A percentile compares a stretch with the other conserved stretches of the same genome.
These are phyloP conservation scores for Polia nebulosa DNA, from an alignment of 2,888 invertebrate species.

Conservation along the genomic window DNA sequence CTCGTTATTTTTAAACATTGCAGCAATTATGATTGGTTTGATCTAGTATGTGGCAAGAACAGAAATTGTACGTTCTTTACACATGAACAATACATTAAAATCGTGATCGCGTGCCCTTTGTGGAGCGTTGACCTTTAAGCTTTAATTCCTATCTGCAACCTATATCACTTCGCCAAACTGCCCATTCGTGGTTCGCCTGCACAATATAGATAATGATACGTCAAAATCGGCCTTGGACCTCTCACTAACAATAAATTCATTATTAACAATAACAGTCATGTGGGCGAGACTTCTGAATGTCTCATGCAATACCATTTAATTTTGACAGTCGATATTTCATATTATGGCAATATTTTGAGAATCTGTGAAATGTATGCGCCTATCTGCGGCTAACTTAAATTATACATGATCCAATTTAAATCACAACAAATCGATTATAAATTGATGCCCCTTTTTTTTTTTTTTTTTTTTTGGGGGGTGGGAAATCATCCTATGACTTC, in stretches of 20 bases:
- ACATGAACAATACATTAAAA: constrained; percentile 72
- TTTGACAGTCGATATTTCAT: constrained; percentile 57
- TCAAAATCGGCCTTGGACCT: constrained; percentile 80
- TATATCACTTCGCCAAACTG: constrained; percentile 80
- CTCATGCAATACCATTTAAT: constrained; percentile 68
- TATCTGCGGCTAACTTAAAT: background rate
- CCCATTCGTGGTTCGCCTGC: constrained; percentile 75
- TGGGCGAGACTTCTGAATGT: constrained; percentile 70
- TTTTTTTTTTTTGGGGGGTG: too few relatives aligned
- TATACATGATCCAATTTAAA: constrained; percentile 18
- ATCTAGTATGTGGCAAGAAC: constrained; percentile 57
- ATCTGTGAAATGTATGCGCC: background rate
- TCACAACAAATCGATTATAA: constrained; percentile 6
- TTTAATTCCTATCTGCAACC: constrained; percentile 77
- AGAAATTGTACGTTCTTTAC: constrained; percentile 53
- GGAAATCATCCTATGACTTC: too few relatives aligned
- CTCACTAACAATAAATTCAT: constrained; percentile 81
- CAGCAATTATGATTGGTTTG: constrained; percentile 47
- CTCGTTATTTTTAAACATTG: constrained; percentile 36
- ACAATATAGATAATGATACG: constrained; percentile 79
- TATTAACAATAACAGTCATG: constrained; percentile 75
- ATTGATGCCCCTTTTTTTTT: background rate
- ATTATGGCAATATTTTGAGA: constrained; percentile 29
- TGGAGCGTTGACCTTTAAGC: constrained; percentile 77
- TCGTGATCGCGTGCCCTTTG: constrained; percentile 81